Evolutionary conservation across 2,797 vertebrate genomes (phyloP), one percentile per base, ranked within the genome.

Genomic region (Enteromius afrohamiltoni): DNA sequence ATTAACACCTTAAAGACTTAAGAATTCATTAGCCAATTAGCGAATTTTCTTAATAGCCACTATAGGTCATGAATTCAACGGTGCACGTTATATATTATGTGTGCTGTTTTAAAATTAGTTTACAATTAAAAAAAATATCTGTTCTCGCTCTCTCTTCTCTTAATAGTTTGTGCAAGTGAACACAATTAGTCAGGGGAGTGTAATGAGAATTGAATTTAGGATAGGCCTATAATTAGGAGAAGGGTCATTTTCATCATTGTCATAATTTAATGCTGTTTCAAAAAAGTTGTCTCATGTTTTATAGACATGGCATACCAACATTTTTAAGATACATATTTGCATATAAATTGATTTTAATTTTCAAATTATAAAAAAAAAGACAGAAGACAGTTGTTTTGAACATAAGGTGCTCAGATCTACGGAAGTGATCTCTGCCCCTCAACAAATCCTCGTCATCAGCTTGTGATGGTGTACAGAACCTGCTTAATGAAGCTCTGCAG

Each of bases 361-460:
- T 65, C 0, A 76, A 60, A 40, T 58, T 0, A 40, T 60, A 1
- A 29, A 26, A 3, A 17, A 40, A 5, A 49, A 17, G 4, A 1
- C 1, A 60, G 1, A 29, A 29, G 26, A 51, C 29, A 40, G 11
- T 62, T 74, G 53, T 71, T 81, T 79, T 70, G 65, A 29, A 16
- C 40, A 55, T 67, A n/a, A 75, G 29, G 21, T 47, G 26, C 34
- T 55, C 19, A 69, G 26, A 58, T 80, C 23, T 75, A 37, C 60
- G 19, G 26, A 85, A 58, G 62, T 26, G 55, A 51, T 11, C 76
- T 65, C 29, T 78, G 53, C 49, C 55, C 55, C 11, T 60, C 53
- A 45, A 31, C 14, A 60, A 51, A 77, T 78, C 37, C 65, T 80
- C 10, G 23, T 80, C 65, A 60, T 69, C 70, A 31, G 29, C 67